A percentile compares a stretch with the other conserved stretches of the same genome.
Conservation (phyloP, 2,888 invertebrate species). For the Abrostola tripartita region DNA sequence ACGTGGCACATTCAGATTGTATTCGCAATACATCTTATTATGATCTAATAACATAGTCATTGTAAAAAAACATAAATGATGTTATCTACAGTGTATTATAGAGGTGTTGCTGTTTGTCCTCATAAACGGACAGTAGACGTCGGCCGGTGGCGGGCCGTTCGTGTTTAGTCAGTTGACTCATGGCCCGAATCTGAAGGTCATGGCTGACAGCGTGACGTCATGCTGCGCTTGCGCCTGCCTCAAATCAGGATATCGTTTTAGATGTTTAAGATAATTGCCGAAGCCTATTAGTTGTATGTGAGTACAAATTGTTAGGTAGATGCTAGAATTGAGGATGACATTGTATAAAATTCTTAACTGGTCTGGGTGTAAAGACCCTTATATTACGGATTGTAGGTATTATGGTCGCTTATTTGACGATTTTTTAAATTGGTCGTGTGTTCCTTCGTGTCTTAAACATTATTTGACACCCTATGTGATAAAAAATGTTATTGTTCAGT, state of each 20-base stretch:
- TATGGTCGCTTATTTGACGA: too few species aligned
- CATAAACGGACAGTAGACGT: slow-evolving; percentile 28
- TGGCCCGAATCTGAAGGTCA: slow-evolving; percentile 44
- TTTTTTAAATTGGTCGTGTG: too few species aligned
- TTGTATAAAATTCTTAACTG: not conserved
- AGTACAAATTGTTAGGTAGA: not conserved
- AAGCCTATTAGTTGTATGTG: not conserved
- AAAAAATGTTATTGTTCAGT: too few species aligned
- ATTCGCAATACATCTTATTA: slow-evolving; percentile 14
- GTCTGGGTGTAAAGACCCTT: too few species aligned
- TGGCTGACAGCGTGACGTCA: slow-evolving; percentile 39
- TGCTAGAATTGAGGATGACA: not conserved
- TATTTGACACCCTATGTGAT: too few species aligned
- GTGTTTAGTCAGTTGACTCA: slow-evolving; percentile 53
- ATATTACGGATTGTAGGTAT: too few species aligned
- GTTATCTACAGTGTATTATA: slow-evolving; percentile 25
- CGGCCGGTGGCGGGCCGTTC: slow-evolving; percentile 23
- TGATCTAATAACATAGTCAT: slow-evolving; percentile 28
- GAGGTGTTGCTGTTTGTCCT: slow-evolving; percentile 39
- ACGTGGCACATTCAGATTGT: too few species aligned
- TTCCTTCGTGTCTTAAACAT: too few species aligned
- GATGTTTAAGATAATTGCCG: slow-evolving; percentile 43
- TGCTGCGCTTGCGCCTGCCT: slow-evolving; percentile 31
- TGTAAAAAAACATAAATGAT: slow-evolving; percentile 42
- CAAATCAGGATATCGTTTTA: slow-evolving; percentile 50